Evolutionary conservation across 2,888 invertebrate species (phyloP).

Genomic region (Thecocarcelia acutangulata): DNA sequence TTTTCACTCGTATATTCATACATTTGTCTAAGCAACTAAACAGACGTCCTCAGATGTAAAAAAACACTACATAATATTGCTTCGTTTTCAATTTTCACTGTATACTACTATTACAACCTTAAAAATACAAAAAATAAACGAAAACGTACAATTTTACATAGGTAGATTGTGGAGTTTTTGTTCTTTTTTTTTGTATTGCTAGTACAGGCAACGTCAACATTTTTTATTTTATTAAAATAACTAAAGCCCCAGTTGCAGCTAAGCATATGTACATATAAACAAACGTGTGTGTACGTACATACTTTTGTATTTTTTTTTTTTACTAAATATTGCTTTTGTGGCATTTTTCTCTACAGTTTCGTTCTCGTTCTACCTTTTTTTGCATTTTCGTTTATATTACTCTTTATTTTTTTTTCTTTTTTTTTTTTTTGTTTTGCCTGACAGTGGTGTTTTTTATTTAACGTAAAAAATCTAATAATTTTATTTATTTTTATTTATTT

Average conservation of each 20-base stretch:
- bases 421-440: conserved; percentile 36
- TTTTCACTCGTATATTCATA: background rate
- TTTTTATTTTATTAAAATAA: conserved; percentile 42
- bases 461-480: too few relatives aligned
- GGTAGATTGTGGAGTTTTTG: conserved; percentile 37
- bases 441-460: conserved; percentile 59
- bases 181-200: conserved; percentile 31
- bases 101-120: conserved; percentile 40
- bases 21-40: conserved; percentile 45
- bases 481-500: too few relatives aligned
- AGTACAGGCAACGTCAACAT: conserved; percentile 48
- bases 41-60: conserved; percentile 57
- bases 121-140: conserved; percentile 34
- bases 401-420: too few relatives aligned
- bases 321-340: conserved; percentile 40
- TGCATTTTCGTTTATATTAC: conserved; percentile 52
- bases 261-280: conserved; percentile 2
- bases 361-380: conserved; percentile 23
- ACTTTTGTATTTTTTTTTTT: conserved; percentile 18
- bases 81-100: conserved; percentile 39
- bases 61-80: conserved; percentile 50
- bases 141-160: conserved; percentile 42
- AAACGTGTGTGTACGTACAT: background rate
- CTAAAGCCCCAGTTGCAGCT: conserved; percentile 8
- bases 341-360: conserved; percentile 39